Evolutionary conservation across 2,113 vertebrate species (phyloP), one percentile per base, ranked within the genome.

Genomic region (Chamaea fasciata): DNA sequence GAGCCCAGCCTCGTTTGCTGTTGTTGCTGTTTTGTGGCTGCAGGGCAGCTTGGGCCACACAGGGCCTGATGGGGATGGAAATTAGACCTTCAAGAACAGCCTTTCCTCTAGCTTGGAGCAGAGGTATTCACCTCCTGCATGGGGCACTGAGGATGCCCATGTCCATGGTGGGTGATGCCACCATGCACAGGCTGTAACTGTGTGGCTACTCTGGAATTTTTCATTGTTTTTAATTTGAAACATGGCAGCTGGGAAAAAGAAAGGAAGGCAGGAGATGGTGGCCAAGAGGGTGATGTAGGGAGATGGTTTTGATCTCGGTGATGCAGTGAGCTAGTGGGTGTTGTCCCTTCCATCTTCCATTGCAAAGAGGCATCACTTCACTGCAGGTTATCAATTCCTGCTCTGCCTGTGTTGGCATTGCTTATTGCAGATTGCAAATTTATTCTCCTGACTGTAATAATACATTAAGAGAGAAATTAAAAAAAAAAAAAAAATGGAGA

Each of bases 91-190:
- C 10, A 74, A 78, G 60, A 79, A 3, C 1, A 85, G 47, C 21
- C 9, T 76, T 30, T 78, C 28, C 68, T 59, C 56, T 67, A 0
- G 1, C 50, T 59, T 0, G 3, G 49, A 35, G 74, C 44, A 65
- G 77, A 71, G 44, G 3, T 8, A 1, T 19, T 74, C 56, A 33
- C 17, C 23, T 31, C 10, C n/a, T 85, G 67, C 46, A 8, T 28
- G 0, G 0, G 44, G 76, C 64, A 12, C 56, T 44, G 30, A 26
- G 56, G 64, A 6, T 59, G 35, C 37, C 13, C 10, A 0, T 7
- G 53, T 18, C 57, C 1, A 0, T 55, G 53, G 22, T 74, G 63
- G 50, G 63, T 57, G 67, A n/a, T 24, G 11, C 18, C 12, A 9
- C 27, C 15, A 1, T 1, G 5, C 30, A 8, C 53, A 41, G 53